Base-by-base conservation (phyloP, 2,113 vertebrate species). In the Lampris incognitus region DNA sequence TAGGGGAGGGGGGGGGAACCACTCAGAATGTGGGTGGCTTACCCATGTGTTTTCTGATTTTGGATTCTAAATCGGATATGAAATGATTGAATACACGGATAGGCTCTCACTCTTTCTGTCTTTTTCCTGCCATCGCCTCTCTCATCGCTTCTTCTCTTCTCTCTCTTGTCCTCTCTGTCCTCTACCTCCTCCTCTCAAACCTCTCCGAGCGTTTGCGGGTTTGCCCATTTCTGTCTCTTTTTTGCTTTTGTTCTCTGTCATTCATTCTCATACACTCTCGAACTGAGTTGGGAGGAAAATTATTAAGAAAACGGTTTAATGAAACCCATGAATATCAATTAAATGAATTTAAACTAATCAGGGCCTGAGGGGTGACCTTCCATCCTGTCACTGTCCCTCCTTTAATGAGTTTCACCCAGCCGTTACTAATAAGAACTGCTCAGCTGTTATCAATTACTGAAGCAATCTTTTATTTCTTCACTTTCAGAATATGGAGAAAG, bases 401-500 rank as follows among this genome's bases (percentile, higher is more conserved):
- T 42, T 38, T 87, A 84, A 89, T 87, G 78, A 79, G 59, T 81
- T 83, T 79, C 62, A 83, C 66, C 80, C 70, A 82, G 40, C 71
- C 46, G 2, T 68, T 62, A 38, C 58, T 83, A 84, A 87, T 86
- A 81, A 77, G 58, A 13, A n/a, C 39, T 58, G 46, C 69, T 75
- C 7, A 71, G 52, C 71, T 51, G 72, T 72, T 70, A 63, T 82
- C 51, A 75, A n/a, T 74, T 44, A 63, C 11, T 81, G 66, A 67
- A 74, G 5, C 39, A 41, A n/a, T 39, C 54, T 66, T 73, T 75
- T 57, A 5, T 54, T 76, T 66, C 64, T 81, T 9, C 74, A 70
- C 38, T 70, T 92, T 83, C 93, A 99, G 98, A 99, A 97, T 57
- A 95, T 99, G 93, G 98, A 99, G 91, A 99, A 99, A 93, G 96